Evolutionary conservation across 2,888 invertebrate genomes (phyloP).

Genomic region (Zaprionus obscuricornis): DNA sequence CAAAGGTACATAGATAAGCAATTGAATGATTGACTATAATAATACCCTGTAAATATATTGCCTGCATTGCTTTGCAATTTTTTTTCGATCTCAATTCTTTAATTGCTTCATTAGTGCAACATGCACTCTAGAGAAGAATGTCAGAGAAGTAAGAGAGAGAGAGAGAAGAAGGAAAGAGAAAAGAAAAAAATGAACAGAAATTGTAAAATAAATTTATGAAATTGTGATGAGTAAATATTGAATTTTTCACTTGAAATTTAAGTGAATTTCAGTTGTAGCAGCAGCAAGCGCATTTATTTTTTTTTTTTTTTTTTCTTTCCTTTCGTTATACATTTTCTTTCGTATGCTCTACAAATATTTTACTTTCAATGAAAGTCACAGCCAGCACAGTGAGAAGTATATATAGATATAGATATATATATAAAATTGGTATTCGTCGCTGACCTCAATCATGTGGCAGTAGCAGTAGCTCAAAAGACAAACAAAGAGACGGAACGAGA

Average conservation of each 20-base stretch:
- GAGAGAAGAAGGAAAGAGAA: too few species aligned
- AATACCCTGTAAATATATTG: constrained; percentile 41
- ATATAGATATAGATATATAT: too few species aligned
- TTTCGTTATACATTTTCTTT: constrained; percentile 74
- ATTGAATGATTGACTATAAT: background rate
- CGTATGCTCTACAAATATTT: constrained; percentile 71
- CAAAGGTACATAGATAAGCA: background rate
- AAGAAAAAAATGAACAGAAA: background rate
- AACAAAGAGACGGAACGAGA: constrained; percentile 49
- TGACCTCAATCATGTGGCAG: constrained; percentile 64
- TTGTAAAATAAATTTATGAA: background rate
- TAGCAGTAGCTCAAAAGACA: too few species aligned
- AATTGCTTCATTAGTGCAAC: too few species aligned
- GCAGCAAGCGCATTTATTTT: constrained; percentile 2
- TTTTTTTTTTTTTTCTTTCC: constrained; percentile 64
- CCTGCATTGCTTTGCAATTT: too few species aligned
- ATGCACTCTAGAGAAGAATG: too few species aligned
- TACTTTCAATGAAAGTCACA: constrained; percentile 74
- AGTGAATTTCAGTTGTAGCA: constrained; percentile 3
- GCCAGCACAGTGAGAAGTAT: constrained; percentile 32
- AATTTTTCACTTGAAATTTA: constrained; percentile 45
- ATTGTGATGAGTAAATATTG: constrained; percentile 49
- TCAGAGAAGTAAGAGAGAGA: too few species aligned
- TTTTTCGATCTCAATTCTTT: too few species aligned
- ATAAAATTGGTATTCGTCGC: constrained; percentile 51